Percentiles rank a stretch among this genome's conserved stretches.
These are phyloP conservation scores for Listronotus bonariensis DNA, from an alignment of 1,140 invertebrate species.

Conservation along the genomic window DNA sequence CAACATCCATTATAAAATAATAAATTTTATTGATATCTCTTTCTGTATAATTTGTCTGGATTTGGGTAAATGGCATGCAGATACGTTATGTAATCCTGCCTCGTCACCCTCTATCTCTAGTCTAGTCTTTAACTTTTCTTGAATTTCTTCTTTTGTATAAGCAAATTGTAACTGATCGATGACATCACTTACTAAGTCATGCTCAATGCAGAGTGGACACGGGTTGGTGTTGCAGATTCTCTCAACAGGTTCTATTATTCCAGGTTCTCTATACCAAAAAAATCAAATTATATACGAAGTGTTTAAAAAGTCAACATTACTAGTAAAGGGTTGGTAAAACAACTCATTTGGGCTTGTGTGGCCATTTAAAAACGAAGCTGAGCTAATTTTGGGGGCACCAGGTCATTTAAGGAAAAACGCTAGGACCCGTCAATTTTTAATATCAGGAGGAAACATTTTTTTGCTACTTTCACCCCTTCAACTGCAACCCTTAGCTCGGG, in stretches of 20 bases:
- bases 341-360: no score
- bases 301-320: no score
- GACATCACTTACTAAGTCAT: slow-evolving; percentile 59
- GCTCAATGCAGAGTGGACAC: slow-evolving; percentile 57
- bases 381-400: no score
- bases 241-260: slow-evolving; percentile 39
- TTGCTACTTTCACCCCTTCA: no score
- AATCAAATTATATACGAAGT: background rate
- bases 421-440: no score
- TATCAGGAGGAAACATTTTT: no score
- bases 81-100: slow-evolving; percentile 60
- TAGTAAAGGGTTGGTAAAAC: no score
- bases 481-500: no score
- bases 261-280: slow-evolving; percentile 17
- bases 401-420: no score
- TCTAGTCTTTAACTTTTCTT: slow-evolving; percentile 51
- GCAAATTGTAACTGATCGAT: slow-evolving; percentile 58
- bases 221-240: slow-evolving; percentile 45
- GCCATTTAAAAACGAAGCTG: no score
- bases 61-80: slow-evolving; percentile 60
- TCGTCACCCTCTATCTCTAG: slow-evolving; percentile 53
- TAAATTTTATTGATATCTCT: slow-evolving; percentile 57
- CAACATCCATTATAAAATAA: background rate
- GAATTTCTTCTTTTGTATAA: slow-evolving; percentile 53
- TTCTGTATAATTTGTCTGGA: slow-evolving; percentile 61